Evolutionary conservation across 2,113 vertebrate genomes (phyloP).

Genomic region (Serranochromis macrocephalus): DNA sequence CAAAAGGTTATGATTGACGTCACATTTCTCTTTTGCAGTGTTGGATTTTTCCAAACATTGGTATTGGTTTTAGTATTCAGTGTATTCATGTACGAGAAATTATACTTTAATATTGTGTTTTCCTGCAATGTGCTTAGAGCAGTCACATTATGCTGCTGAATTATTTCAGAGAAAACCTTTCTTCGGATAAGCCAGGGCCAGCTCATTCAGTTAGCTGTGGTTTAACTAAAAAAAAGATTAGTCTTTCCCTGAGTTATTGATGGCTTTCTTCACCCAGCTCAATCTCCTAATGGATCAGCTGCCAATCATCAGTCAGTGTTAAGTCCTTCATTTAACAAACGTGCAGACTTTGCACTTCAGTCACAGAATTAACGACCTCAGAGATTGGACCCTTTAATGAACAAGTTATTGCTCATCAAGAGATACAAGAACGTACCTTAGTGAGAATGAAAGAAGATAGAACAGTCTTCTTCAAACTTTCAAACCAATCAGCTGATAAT

Average conservation of each 20-base stretch:
- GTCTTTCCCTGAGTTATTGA: background rate
- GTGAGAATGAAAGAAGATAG: background rate
- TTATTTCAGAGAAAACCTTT: background rate
- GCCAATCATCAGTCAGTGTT: background rate
- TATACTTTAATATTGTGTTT: background rate
- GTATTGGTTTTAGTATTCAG: background rate
- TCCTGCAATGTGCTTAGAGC: background rate
- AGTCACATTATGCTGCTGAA: background rate
- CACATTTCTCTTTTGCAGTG: background rate
- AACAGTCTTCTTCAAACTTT: background rate
- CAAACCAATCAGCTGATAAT: background rate
- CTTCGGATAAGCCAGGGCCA: background rate
- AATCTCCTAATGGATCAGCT: constrained; percentile 15
- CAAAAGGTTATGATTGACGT: background rate
- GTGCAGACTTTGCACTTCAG: constrained; percentile 3
- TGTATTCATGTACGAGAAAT: background rate
- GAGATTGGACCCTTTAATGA: background rate
- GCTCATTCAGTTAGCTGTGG: background rate
- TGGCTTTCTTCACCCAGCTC: background rate
- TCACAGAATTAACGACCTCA: background rate
- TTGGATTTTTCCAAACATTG: background rate
- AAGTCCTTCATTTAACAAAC: background rate
- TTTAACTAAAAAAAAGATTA: background rate
- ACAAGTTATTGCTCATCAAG: background rate
- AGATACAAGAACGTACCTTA: background rate